These are phyloP conservation scores for Catagonus wagneri DNA, from an alignment of 2,113 vertebrate genomes.

Conservation along the genomic window DNA sequence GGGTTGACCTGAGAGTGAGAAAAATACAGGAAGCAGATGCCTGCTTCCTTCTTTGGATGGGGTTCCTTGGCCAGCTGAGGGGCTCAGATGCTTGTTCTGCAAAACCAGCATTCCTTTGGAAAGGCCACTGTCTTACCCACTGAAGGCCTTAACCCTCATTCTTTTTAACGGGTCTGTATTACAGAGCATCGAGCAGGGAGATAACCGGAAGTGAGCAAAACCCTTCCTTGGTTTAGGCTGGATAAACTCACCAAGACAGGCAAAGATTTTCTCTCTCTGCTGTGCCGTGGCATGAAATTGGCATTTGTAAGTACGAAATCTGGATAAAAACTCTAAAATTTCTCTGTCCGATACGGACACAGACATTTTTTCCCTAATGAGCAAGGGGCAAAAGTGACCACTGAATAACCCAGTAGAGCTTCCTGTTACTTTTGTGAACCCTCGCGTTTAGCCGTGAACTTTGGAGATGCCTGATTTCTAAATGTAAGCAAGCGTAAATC, in stretches of 20 bases:
- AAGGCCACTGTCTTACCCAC: background rate
- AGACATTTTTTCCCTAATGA: background rate
- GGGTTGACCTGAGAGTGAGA: background rate
- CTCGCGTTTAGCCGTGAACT: background rate
- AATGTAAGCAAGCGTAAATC: background rate
- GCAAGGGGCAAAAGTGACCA: background rate
- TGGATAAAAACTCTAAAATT: background rate
- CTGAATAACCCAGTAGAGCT: background rate
- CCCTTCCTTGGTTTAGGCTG: too few species aligned
- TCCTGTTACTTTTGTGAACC: background rate
- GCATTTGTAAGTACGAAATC: background rate
- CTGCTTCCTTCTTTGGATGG: background rate
- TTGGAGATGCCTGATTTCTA: background rate
- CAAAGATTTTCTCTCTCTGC: background rate
- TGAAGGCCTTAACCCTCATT: too few species aligned
- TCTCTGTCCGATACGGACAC: background rate
- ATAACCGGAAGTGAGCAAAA: too few species aligned
- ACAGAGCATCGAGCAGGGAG: too few species aligned
- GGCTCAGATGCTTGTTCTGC: background rate
- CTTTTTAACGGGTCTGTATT: too few species aligned
- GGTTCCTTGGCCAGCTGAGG: background rate
- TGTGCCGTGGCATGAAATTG: background rate
- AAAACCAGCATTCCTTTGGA: background rate
- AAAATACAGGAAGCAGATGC: background rate
- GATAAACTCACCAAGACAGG: too few species aligned